Percentiles rank a stretch among this genome's conserved stretches.
Conservation (phyloP, 2,888 invertebrate genomes). For the Phengaris arion region DNA sequence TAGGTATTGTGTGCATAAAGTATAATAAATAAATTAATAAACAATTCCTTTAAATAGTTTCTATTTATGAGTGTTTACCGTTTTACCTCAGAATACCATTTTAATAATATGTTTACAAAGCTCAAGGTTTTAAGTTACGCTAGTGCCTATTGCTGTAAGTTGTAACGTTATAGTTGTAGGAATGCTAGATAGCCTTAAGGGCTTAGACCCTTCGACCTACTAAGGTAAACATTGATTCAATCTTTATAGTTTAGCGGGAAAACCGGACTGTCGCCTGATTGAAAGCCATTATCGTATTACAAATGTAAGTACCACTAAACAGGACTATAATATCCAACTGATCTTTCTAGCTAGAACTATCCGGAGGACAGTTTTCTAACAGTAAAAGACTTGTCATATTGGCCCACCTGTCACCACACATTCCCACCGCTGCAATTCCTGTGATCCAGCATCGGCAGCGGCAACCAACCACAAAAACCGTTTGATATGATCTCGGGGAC, state of each 20-base stretch:
- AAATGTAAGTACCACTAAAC: background rate
- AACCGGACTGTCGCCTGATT: background rate
- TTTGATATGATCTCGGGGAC: no score
- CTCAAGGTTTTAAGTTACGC: background rate
- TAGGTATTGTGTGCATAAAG: no score
- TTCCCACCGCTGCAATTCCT: no score
- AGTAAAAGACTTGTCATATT: no score
- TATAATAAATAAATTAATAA: no score
- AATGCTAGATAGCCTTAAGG: conserved; percentile 12
- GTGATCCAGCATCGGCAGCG: no score
- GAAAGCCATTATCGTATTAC: background rate
- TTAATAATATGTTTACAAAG: background rate
- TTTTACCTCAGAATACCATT: background rate
- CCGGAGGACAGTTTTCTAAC: no score
- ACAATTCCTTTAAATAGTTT: background rate
- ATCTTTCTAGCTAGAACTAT: no score
- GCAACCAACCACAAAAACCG: no score
- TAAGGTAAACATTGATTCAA: background rate
- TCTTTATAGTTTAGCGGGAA: background rate
- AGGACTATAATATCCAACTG: background rate
- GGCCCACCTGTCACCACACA: no score
- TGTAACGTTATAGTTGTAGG: background rate
- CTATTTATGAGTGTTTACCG: background rate
- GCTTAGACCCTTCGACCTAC: conserved; percentile 6
- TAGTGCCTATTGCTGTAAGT: background rate